A percentile compares a stretch with the other conserved stretches of the same genome.
These are phyloP conservation scores for Liodrosophila aerea DNA, from an alignment of 2,888 invertebrate genomes.

Conservation along the genomic window DNA sequence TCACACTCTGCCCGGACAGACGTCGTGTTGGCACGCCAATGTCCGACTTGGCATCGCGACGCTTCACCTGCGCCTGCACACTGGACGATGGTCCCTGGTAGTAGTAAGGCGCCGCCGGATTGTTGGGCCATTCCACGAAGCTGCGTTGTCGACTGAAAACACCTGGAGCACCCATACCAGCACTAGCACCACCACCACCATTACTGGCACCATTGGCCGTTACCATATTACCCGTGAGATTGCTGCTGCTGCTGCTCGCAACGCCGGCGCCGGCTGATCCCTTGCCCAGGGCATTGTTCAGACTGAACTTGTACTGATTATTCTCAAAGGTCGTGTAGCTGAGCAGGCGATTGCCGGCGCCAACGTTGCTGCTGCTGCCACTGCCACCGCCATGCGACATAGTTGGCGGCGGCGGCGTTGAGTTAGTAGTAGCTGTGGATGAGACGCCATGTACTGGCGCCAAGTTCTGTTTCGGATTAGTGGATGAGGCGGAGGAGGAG, in stretches of 20 bases:
- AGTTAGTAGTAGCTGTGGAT: slow-evolving; percentile 50
- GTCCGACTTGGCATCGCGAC: slow-evolving; percentile 82
- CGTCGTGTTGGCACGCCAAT: slow-evolving; percentile 81
- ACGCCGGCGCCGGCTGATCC: slow-evolving; percentile 44
- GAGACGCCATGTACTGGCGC: slow-evolving; percentile 77
- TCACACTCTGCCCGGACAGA: slow-evolving; percentile 73
- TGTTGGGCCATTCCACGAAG: slow-evolving; percentile 79
- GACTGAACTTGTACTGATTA: slow-evolving; percentile 83
- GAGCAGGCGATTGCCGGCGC: slow-evolving; percentile 78
- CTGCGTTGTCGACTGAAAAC: slow-evolving; percentile 74
- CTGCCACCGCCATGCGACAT: slow-evolving; percentile 9
- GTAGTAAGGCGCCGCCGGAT: slow-evolving; percentile 79
- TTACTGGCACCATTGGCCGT: slow-evolving; percentile 22
- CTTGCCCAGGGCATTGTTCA: slow-evolving; percentile 79
- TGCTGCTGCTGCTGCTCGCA: slow-evolving; percentile 66
- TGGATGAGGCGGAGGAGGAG: slow-evolving; percentile 50
- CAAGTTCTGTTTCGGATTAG: slow-evolving; percentile 65
- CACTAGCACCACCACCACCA: slow-evolving; percentile 32
- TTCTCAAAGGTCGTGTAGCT: slow-evolving; percentile 82
- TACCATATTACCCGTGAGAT: slow-evolving; percentile 67
- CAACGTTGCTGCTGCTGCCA: slow-evolving; percentile 30
- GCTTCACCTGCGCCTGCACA: slow-evolving; percentile 64
- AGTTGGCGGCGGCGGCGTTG: slow-evolving; percentile 25
- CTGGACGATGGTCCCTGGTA: slow-evolving; percentile 75
- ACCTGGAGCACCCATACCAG: slow-evolving; percentile 40